These are phyloP conservation scores for Meleagris gallopavo DNA, from an alignment of 2,113 vertebrate genomes.

Conservation along the genomic window DNA sequence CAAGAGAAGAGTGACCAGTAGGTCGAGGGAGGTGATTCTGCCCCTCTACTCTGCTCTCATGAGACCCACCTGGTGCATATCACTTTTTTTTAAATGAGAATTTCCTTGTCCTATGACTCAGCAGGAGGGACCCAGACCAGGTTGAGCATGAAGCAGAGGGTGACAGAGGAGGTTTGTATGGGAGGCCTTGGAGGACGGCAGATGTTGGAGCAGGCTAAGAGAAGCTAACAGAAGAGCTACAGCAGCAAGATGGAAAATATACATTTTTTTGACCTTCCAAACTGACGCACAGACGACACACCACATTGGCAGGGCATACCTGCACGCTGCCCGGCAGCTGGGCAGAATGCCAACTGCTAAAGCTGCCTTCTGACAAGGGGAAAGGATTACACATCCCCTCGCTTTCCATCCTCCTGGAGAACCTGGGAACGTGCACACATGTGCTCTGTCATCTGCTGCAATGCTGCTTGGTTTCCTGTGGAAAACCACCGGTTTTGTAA, in stretches of 20 bases:
- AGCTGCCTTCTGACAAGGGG: background rate
- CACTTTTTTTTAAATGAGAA: background rate
- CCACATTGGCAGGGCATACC: background rate
- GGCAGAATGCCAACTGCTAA: background rate
- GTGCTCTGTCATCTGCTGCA: background rate
- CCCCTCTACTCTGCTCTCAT: too few species aligned
- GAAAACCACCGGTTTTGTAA: background rate
- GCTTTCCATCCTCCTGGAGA: background rate
- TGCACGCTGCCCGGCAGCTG: background rate
- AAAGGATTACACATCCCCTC: background rate
- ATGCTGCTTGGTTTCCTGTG: background rate
- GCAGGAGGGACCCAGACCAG: background rate
- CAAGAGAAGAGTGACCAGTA: too few species aligned
- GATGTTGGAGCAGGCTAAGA: background rate
- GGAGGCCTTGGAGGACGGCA: background rate
- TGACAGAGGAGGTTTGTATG: accelerated
- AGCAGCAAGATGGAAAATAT: background rate
- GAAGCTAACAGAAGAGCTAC: background rate
- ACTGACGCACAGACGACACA: background rate
- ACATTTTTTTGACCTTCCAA: background rate
- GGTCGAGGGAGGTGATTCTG: too few species aligned
- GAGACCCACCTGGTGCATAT: background rate
- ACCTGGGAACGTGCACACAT: accelerated
- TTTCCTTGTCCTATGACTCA: background rate
- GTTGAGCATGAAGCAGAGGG: background rate